Percentiles rank a stretch among this genome's conserved stretches.
phyloP scores from a whole-genome alignment of 2,888 invertebrate species.

The Drosophila monieri region DNA sequence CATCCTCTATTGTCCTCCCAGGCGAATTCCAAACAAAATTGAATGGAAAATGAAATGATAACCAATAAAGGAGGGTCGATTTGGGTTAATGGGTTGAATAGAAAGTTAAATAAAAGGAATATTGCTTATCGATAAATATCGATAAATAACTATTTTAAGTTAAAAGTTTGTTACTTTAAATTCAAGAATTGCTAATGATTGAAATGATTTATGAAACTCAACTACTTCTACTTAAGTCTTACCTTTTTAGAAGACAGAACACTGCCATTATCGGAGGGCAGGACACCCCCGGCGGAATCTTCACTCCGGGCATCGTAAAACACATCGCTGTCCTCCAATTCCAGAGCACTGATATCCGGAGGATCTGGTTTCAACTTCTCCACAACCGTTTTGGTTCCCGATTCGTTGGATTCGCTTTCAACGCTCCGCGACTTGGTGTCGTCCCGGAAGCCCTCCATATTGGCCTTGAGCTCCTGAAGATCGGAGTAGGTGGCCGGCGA shows the following conservation, averaged over 20 bases:
- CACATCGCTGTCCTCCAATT: conserved; percentile 80
- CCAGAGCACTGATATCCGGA: conserved; percentile 21
- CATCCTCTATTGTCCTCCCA: not conserved
- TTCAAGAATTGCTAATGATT: not conserved
- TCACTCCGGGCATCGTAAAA: conserved; percentile 83
- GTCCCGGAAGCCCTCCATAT: conserved; percentile 71
- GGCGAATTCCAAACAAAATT: conserved; percentile 3
- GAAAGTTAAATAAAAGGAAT: not conserved
- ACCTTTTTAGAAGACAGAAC: conserved; percentile 33
- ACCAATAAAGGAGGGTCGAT: not conserved
- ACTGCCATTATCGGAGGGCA: conserved; percentile 4
- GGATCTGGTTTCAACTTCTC: not conserved
- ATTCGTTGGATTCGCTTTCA: conserved; percentile 60
- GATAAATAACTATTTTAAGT: too few relatives aligned
- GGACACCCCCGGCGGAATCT: conserved; percentile 62
- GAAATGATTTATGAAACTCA: too few relatives aligned
- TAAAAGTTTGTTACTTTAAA: not conserved
- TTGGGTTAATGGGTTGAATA: not conserved
- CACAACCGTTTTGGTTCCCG: not conserved
- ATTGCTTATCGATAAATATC: not conserved
- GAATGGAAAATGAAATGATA: conserved; percentile 2
- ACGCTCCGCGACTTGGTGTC: conserved; percentile 71
- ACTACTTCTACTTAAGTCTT: not conserved
- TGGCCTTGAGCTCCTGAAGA: conserved; percentile 76
- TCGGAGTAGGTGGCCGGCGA: conserved; percentile 80